Conservation (phyloP, 2,113 vertebrate species). For the Syrrhaptes paradoxus region DNA sequence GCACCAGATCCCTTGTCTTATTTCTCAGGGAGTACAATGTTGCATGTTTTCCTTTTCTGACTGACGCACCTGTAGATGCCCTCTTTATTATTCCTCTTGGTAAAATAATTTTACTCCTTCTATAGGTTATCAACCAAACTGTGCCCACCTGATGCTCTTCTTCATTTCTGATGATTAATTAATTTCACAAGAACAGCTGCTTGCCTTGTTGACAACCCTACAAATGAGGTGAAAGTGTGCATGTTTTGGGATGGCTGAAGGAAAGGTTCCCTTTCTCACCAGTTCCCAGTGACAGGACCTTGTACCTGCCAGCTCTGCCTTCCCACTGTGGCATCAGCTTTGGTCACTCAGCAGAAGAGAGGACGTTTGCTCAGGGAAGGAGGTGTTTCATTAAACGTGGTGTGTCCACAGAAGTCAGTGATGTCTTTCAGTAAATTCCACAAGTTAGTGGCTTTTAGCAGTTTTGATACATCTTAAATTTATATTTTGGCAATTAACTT, state of each 20-base stretch:
- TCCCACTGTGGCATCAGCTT: neutral
- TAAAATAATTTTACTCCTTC: neutral
- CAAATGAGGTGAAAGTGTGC: neutral
- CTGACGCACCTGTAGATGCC: too few species aligned
- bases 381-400: neutral
- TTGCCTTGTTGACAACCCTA: neutral
- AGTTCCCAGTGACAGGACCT: neutral
- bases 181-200: neutral
- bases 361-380: neutral
- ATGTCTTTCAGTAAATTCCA: neutral
- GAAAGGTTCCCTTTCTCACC: neutral
- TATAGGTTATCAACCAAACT: neutral
- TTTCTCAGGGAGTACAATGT: too few species aligned
- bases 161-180: neutral
- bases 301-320: neutral
- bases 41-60: too few species aligned
- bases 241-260: neutral
- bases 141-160: neutral
- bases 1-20: too few species aligned
- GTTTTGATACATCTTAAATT: slow-evolving; percentile 2
- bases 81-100: neutral
- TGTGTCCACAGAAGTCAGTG: neutral
- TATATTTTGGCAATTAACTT: slow-evolving; percentile 37
- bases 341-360: neutral
- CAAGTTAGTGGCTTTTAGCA: neutral